Percentiles rank a stretch among this genome's conserved stretches.
phyloP scores from a whole-genome alignment of 2,113 vertebrate genomes.

The Eurystomus gularis region DNA sequence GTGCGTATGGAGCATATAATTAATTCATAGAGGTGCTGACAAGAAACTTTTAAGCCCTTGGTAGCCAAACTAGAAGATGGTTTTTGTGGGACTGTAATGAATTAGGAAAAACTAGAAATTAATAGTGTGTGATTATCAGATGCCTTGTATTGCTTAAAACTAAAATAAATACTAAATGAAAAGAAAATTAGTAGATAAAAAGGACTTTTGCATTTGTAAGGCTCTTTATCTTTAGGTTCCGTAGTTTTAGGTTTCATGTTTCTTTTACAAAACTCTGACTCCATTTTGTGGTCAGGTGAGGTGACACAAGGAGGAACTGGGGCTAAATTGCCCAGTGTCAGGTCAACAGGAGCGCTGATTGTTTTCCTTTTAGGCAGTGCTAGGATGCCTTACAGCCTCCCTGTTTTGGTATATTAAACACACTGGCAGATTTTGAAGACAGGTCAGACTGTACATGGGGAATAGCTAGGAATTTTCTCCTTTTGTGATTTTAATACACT shows the following conservation, averaged over 20 bases:
- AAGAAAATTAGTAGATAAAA: not conserved
- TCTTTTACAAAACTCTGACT: not conserved
- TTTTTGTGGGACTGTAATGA: not conserved
- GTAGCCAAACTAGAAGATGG: not conserved
- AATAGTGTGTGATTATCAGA: not conserved
- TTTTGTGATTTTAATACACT: constrained; percentile 4
- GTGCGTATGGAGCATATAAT: not conserved
- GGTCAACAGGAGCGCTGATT: not conserved
- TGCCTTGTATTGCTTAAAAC: not conserved
- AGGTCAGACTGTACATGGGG: not conserved
- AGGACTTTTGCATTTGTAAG: not conserved
- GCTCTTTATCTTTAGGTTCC: not conserved
- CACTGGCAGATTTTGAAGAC: not conserved
- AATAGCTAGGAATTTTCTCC: not conserved
- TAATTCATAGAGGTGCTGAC: not conserved
- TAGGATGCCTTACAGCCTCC: not conserved
- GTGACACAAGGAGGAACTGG: not conserved
- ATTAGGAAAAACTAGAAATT: not conserved
- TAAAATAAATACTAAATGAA: not conserved
- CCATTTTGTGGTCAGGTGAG: not conserved
- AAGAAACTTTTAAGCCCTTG: not conserved
- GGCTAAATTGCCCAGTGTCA: not conserved
- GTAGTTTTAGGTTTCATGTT: not conserved
- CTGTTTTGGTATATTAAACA: not conserved
- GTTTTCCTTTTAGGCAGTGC: not conserved